These are phyloP conservation scores for Sinotaia quadrata DNA, from an alignment of 2,888 invertebrate genomes.

Conservation along the genomic window DNA sequence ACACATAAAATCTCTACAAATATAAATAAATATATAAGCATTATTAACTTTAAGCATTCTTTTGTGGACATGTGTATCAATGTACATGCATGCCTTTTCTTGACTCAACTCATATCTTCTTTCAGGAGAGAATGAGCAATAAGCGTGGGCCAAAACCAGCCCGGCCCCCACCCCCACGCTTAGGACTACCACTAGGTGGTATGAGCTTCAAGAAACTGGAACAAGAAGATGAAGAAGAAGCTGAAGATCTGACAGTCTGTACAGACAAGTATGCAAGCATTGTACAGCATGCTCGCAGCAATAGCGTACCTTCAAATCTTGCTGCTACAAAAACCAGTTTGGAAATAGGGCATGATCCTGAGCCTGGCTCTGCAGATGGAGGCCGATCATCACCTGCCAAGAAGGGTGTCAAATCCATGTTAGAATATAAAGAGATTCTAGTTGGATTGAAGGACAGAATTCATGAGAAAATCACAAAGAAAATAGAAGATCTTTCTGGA, in stretches of 20 bases:
- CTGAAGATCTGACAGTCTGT: constrained; percentile 54
- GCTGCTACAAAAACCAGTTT: constrained; percentile 16
- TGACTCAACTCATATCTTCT: too few species aligned
- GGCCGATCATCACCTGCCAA: constrained; percentile 36
- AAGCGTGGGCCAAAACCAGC: constrained; percentile 32
- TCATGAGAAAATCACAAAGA: constrained; percentile 53
- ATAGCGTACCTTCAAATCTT: constrained; percentile 23
- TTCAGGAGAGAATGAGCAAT: constrained; percentile 31
- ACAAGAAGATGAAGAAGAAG: constrained; percentile 56
- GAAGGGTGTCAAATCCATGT: constrained; percentile 30
- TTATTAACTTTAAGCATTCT: too few species aligned
- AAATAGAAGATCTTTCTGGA: constrained; percentile 55
- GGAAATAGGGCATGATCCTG: constrained; percentile 26
- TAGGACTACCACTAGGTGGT: constrained; percentile 30
- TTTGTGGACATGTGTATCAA: too few species aligned
- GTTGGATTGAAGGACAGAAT: constrained; percentile 45
- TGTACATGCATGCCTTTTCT: too few species aligned
- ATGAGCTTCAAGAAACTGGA: constrained; percentile 62
- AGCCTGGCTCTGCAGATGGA: constrained; percentile 37
- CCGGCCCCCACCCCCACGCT: constrained; percentile 35
- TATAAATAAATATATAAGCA: too few species aligned
- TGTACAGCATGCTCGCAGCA: constrained; percentile 36
- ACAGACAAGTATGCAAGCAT: constrained; percentile 57
- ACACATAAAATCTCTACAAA: too few species aligned
- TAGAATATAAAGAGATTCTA: constrained; percentile 43